Conservation (phyloP, 2,888 invertebrate species). For the Mesopsocus fuscifrons region DNA sequence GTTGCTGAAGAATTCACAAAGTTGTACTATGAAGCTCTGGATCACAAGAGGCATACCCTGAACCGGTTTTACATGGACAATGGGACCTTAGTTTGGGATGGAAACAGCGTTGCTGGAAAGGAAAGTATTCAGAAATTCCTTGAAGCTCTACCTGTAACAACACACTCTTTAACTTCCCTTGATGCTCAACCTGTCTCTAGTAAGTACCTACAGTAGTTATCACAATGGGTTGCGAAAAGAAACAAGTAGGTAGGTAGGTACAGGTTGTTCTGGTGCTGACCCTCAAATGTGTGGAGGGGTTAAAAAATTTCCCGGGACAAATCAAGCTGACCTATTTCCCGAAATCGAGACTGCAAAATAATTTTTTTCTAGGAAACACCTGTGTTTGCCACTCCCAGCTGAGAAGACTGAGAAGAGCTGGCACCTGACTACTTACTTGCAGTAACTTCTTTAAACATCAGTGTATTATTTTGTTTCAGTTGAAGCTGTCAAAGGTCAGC, state of each 20-base stretch:
- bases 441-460: no score
- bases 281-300: no score
- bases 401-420: no score
- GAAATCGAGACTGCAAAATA: no score
- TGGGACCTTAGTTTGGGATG: conserved; percentile 83
- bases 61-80: conserved; percentile 65
- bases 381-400: no score
- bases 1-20: conserved; percentile 79
- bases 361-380: no score
- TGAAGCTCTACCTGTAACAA: conserved; percentile 61
- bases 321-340: no score
- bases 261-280: no score
- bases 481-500: conserved; percentile 51
- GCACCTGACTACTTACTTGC: no score
- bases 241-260: no score
- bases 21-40: conserved; percentile 74
- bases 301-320: no score
- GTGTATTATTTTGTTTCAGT: conserved; percentile 36
- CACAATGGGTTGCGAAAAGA: no score
- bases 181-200: conserved; percentile 72
- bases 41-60: conserved; percentile 57
- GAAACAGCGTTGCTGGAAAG: conserved; percentile 62
- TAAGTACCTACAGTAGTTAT: conserved; percentile 22
- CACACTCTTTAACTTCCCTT: conserved; percentile 54
- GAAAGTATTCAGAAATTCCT: conserved; percentile 73